phyloP scores from a whole-genome alignment of 2,888 invertebrate genomes.

The Lymantria dispar region DNA sequence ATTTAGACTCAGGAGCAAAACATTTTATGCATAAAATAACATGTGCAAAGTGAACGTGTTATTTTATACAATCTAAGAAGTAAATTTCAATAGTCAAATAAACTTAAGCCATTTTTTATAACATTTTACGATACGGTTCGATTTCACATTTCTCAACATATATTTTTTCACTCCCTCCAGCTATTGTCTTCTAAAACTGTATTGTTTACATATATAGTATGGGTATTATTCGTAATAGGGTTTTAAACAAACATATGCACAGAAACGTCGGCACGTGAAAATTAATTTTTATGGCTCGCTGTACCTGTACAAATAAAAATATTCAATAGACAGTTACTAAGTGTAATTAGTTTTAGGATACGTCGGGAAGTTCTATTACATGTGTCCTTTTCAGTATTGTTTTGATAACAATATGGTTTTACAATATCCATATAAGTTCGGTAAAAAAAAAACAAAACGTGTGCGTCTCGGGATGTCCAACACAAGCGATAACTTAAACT shows the following conservation, averaged over 20 bases:
- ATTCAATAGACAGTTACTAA: constrained; percentile 8
- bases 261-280: constrained; percentile 13
- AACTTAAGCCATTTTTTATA: constrained; percentile 1
- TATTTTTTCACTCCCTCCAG: constrained; percentile 12
- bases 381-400: constrained; percentile 8
- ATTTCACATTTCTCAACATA: constrained; percentile 9
- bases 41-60: not conserved
- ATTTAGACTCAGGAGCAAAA: not conserved
- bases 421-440: not conserved
- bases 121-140: constrained; percentile 17
- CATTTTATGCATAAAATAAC: not conserved
- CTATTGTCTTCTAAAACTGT: constrained; percentile 1
- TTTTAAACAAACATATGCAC: constrained; percentile 18
- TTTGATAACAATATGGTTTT: not conserved
- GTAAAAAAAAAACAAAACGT: too few relatives aligned
- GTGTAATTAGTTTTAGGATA: constrained; percentile 9
- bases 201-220: constrained; percentile 25
- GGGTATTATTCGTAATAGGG: constrained; percentile 12
- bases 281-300: constrained; percentile 19
- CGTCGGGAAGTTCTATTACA: constrained; percentile 1
- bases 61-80: too few relatives aligned
- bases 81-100: not conserved
- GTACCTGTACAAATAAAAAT: constrained; percentile 30
- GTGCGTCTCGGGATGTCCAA: too few relatives aligned
- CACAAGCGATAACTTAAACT: too few relatives aligned